Evolutionary conservation across 2,888 invertebrate genomes (phyloP).

Genomic region (Lasioglossum lativentre): DNA sequence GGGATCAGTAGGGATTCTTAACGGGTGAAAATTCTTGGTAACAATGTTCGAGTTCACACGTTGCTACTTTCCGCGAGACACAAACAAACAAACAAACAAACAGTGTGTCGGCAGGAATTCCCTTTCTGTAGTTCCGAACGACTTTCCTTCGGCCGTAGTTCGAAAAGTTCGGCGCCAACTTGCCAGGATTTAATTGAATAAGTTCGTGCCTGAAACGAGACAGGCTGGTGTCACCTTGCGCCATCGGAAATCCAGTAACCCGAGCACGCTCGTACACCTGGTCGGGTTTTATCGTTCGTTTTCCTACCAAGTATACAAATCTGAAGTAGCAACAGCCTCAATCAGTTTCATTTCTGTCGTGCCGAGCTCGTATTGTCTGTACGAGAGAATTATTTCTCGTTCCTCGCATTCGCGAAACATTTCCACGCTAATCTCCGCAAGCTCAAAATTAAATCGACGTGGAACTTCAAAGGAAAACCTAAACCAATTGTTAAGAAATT

Average conservation of each 20-base stretch:
- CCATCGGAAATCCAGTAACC: constrained; percentile 35
- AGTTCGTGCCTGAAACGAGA: constrained; percentile 51
- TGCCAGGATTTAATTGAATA: constrained; percentile 66
- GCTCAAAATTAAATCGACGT: not conserved
- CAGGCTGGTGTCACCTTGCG: constrained; percentile 26
- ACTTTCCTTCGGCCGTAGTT: constrained; percentile 14
- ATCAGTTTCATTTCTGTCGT: not conserved
- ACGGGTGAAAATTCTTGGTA: not conserved
- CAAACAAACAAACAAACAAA: constrained; percentile 14
- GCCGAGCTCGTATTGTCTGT: not conserved
- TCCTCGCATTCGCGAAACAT: not conserved
- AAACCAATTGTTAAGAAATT: not conserved
- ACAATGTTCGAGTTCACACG: constrained; percentile 1
- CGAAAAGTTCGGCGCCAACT: constrained; percentile 49
- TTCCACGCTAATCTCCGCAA: not conserved
- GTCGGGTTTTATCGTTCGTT: not conserved
- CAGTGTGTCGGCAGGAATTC: constrained; percentile 23
- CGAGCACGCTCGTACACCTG: constrained; percentile 12
- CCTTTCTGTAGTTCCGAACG: constrained; percentile 26
- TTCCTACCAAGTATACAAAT: not conserved
- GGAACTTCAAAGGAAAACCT: not conserved
- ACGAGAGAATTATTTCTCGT: not conserved
- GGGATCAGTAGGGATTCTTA: not conserved
- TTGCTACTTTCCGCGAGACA: constrained; percentile 1
- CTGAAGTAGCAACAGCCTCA: not conserved